A percentile compares a stretch with the other conserved stretches of the same genome.
Evolutionary conservation across 2,888 invertebrate genomes (phyloP).

Genomic region (Eupithecia dodoneata): DNA sequence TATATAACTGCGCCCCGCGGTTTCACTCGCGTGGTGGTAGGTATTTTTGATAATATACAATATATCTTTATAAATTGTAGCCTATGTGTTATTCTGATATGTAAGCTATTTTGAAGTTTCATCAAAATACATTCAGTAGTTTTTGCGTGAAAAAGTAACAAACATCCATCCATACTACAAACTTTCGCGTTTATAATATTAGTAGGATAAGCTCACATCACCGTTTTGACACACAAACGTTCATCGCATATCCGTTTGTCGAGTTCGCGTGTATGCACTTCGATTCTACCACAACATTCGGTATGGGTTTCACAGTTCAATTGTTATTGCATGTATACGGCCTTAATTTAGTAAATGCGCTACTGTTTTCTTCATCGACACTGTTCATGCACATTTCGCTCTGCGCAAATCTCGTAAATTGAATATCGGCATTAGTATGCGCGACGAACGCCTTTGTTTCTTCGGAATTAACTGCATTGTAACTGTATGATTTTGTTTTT

Average conservation of each 20-base stretch:
- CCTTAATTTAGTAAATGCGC: not conserved
- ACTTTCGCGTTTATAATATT: too few relatives aligned
- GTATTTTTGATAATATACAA: too few relatives aligned
- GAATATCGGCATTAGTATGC: slow-evolving; percentile 47
- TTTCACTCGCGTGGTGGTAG: too few relatives aligned
- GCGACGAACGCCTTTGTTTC: slow-evolving; percentile 36
- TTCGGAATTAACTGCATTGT: slow-evolving; percentile 42
- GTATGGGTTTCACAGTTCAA: not conserved
- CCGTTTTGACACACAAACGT: not conserved
- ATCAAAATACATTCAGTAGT: too few relatives aligned
- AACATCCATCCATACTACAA: too few relatives aligned
- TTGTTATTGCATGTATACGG: not conserved
- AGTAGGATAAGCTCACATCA: too few relatives aligned
- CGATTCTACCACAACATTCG: not conserved
- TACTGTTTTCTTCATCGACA: slow-evolving; percentile 19
- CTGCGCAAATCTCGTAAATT: slow-evolving; percentile 43
- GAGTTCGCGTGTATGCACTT: not conserved
- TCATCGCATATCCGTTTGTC: not conserved
- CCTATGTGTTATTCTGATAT: too few relatives aligned
- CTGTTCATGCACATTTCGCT: slow-evolving; percentile 33
- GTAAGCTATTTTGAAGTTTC: too few relatives aligned
- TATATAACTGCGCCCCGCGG: too few relatives aligned
- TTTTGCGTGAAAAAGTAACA: too few relatives aligned
- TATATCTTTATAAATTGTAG: too few relatives aligned
- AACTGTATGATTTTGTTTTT: slow-evolving; percentile 31